Conservation (phyloP, 92 coral and sea anemone species). For the Phenganax subtilis region DNA sequence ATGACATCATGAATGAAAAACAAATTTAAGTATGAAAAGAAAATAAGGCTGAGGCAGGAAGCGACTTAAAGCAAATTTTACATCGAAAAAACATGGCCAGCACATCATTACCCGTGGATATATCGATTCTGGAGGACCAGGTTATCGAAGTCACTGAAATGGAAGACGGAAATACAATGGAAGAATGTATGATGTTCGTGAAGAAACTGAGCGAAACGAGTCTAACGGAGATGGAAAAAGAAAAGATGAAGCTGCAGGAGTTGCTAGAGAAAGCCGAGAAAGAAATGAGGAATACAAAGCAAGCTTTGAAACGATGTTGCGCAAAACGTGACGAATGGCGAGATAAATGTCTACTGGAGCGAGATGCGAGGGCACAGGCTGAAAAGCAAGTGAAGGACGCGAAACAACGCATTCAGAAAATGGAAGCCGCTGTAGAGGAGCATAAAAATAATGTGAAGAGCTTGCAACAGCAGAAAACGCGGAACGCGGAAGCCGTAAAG, state of each 20-base stretch:
- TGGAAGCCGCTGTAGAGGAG: slow-evolving; percentile 53
- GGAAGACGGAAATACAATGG: slow-evolving; percentile 62
- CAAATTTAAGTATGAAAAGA: background rate
- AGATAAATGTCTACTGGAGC: slow-evolving; percentile 48
- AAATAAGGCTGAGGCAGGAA: background rate
- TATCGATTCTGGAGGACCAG: slow-evolving; percentile 83
- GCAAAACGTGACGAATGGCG: slow-evolving; percentile 60
- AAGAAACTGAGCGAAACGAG: slow-evolving; percentile 94
- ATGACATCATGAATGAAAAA: too few species aligned
- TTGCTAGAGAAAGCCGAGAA: slow-evolving; percentile 78
- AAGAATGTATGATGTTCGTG: slow-evolving; percentile 97
- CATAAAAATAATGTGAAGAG: slow-evolving; percentile 45
- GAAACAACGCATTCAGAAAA: slow-evolving; percentile 46
- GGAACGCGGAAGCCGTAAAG: slow-evolving; percentile 44
- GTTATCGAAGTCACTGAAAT: slow-evolving; percentile 85
- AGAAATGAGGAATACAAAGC: slow-evolving; percentile 72
- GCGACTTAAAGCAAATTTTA: background rate
- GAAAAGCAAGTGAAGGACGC: slow-evolving; percentile 56
- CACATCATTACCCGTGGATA: slow-evolving; percentile 45
- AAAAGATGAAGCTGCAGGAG: slow-evolving; percentile 62
- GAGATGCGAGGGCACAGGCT: slow-evolving; percentile 47
- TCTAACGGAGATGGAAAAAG: slow-evolving; percentile 75
- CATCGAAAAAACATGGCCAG: slow-evolving; percentile 19
- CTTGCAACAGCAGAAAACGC: slow-evolving; percentile 36
- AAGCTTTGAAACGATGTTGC: slow-evolving; percentile 61